Conservation (phyloP, 2,888 invertebrate species). For the Dryobotodes eremita region DNA sequence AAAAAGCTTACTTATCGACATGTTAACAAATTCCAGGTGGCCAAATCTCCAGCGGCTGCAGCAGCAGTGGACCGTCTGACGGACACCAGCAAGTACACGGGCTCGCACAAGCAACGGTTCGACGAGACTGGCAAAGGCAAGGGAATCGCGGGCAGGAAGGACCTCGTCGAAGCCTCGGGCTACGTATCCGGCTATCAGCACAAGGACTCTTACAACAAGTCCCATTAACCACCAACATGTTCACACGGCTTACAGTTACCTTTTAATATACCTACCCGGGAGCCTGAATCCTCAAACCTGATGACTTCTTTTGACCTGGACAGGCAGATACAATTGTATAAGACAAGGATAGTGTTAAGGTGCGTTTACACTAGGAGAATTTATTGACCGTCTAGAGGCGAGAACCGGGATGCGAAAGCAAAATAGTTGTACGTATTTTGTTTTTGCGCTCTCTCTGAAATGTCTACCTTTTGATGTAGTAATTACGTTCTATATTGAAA, state of each 20-base stretch:
- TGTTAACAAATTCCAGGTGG: conserved; percentile 76
- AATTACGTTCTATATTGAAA: conserved; percentile 4
- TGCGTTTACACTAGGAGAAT: neutral
- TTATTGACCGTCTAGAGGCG: neutral
- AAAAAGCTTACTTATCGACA: neutral
- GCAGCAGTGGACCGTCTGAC: conserved; percentile 94
- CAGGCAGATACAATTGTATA: conserved; percentile 2
- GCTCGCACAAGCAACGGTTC: conserved; percentile 96
- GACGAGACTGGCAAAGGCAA: conserved; percentile 96
- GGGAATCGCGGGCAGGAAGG: conserved; percentile 96
- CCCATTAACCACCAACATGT: conserved; percentile 80
- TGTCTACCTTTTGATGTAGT: neutral
- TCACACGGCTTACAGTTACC: conserved; percentile 43
- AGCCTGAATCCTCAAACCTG: conserved; percentile 43
- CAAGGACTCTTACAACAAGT: conserved; percentile 94
- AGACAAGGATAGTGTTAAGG: neutral
- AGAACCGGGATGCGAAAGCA: neutral
- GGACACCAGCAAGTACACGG: conserved; percentile 96
- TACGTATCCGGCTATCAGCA: conserved; percentile 97
- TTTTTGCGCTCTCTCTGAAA: neutral
- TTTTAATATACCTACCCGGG: conserved; percentile 34
- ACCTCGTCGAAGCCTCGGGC: conserved; percentile 93
- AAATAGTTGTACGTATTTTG: neutral
- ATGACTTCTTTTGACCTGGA: conserved; percentile 19
- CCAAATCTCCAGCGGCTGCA: conserved; percentile 87